Evolutionary conservation across 2,797 vertebrate species (phyloP).

Genomic region (Darevskia mixta): DNA sequence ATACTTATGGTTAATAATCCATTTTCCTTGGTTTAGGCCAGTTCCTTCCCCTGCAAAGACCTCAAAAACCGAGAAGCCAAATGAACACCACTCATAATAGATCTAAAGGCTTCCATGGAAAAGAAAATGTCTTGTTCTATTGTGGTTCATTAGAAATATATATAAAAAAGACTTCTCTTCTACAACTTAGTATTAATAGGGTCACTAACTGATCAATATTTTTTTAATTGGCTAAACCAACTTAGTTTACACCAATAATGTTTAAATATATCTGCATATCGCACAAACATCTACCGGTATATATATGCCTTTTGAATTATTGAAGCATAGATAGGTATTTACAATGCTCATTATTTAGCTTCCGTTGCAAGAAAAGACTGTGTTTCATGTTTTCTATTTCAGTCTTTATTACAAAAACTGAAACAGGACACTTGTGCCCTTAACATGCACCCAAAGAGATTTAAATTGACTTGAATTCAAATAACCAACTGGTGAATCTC

Average conservation of each 20-base stretch:
- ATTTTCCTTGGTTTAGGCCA: background rate
- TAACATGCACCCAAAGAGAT: background rate
- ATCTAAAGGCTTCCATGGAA: background rate
- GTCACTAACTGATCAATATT: background rate
- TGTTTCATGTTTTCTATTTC: background rate
- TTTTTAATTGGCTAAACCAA: background rate
- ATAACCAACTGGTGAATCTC: conserved; percentile 1
- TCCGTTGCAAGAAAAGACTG: background rate
- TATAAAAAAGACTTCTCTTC: background rate
- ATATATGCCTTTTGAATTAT: background rate
- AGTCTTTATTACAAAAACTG: background rate
- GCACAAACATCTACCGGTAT: background rate
- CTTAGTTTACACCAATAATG: background rate
- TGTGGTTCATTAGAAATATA: background rate
- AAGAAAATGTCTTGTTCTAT: background rate
- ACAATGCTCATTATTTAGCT: background rate
- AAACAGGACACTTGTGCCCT: background rate
- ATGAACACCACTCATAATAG: background rate
- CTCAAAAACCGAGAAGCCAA: background rate
- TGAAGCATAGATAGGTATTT: background rate
- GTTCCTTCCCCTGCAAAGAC: background rate
- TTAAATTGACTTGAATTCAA: background rate
- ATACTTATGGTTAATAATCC: background rate
- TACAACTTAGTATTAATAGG: background rate
- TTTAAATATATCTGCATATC: background rate